phyloP scores from a whole-genome alignment of 2,113 vertebrate species.

The Oncorhynchus keta region DNA sequence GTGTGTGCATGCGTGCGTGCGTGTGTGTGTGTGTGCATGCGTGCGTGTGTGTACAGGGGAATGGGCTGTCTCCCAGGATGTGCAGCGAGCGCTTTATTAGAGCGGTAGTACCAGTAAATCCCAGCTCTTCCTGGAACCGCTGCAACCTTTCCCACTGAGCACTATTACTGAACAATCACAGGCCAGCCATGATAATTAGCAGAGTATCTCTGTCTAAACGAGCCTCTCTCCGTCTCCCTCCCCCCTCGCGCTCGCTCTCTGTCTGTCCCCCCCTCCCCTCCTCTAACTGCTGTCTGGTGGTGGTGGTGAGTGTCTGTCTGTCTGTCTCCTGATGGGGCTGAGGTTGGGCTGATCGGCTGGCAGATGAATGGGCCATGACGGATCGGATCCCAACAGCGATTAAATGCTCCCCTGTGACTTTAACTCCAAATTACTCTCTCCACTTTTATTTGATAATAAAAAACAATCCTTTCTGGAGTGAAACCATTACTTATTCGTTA shows the following conservation, averaged over 20 bases:
- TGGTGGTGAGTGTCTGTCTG: constrained; percentile 8
- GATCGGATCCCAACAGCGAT: constrained; percentile 18
- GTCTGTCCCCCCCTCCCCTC: constrained; percentile 9
- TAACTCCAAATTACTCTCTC: constrained; percentile 46
- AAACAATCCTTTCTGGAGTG: constrained; percentile 32
- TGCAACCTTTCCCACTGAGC: constrained; percentile 84
- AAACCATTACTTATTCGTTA: constrained; percentile 46
- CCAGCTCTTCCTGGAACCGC: constrained; percentile 82
- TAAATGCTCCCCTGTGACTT: constrained; percentile 31
- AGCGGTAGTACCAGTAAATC: constrained; percentile 83
- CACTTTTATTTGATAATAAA: constrained; percentile 48
- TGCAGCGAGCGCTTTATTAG: constrained; percentile 79
- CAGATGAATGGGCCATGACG: constrained; percentile 31
- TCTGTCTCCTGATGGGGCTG: constrained; percentile 24
- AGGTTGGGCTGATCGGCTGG: constrained; percentile 27
- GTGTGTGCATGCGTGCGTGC: constrained; percentile 62
- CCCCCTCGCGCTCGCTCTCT: not conserved
- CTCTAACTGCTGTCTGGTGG: not conserved
- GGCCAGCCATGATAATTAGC: constrained; percentile 84
- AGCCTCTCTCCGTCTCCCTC: constrained; percentile 59
- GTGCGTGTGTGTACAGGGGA: constrained; percentile 69
- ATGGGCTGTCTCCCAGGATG: constrained; percentile 74
- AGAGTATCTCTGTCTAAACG: constrained; percentile 74
- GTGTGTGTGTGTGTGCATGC: constrained; percentile 63
- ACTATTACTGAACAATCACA: constrained; percentile 85